Percentiles rank a stretch among this genome's conserved stretches.
Evolutionary conservation across 2,888 invertebrate species (phyloP).

Genomic region (Bombyx huttoni): DNA sequence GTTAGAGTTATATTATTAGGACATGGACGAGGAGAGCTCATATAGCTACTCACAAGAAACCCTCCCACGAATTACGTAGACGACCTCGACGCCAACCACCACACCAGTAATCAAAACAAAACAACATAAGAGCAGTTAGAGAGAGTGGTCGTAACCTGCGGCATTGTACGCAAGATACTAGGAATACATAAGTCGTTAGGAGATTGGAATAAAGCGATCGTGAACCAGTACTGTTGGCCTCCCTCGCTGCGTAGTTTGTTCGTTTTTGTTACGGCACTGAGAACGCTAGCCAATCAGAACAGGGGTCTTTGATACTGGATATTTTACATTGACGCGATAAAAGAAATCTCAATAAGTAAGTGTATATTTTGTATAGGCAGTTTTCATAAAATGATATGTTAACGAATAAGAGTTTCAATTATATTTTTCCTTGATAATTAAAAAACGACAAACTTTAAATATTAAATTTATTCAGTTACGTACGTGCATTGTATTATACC

Average conservation of each 20-base stretch:
- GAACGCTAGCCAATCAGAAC: not conserved
- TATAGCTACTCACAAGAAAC: constrained; percentile 17
- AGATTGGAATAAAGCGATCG: constrained; percentile 13
- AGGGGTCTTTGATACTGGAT: not conserved
- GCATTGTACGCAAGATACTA: constrained; percentile 6
- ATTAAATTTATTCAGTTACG: no score
- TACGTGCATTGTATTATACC: no score
- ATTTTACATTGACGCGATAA: not conserved
- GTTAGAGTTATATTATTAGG: constrained; percentile 11
- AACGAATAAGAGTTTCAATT: no score
- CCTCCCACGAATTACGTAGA: constrained; percentile 14
- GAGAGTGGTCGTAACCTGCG: not conserved
- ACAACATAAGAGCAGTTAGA: not conserved
- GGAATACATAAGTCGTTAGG: constrained; percentile 23
- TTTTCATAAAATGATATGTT: no score
- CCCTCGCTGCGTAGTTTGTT: constrained; percentile 10
- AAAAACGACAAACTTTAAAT: no score
- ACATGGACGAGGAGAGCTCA: constrained; percentile 11
- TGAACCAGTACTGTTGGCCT: constrained; percentile 16
- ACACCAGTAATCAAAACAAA: constrained; percentile 18
- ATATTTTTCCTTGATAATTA: no score
- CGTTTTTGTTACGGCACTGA: not conserved
- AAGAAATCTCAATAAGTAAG: not conserved
- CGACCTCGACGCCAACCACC: constrained; percentile 9
- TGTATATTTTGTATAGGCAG: no score